A percentile compares a stretch with the other conserved stretches of the same genome.
Evolutionary conservation across 2,888 invertebrate species (phyloP).

Genomic region (Rhodophaea formosa): DNA sequence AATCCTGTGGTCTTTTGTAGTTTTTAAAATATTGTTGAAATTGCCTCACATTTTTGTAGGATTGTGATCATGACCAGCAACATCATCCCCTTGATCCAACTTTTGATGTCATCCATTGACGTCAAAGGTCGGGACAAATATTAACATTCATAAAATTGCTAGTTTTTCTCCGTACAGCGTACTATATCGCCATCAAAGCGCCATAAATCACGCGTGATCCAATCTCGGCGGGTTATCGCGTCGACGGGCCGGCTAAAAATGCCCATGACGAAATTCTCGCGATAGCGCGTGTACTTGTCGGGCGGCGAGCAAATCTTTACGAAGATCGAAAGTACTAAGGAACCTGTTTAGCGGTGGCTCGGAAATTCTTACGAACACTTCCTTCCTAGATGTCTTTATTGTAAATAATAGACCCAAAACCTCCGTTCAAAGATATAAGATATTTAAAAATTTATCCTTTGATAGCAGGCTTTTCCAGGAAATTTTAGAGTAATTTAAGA

Average conservation of each 20-base stretch:
- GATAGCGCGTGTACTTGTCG: conserved; percentile 22
- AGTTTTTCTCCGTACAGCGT: conserved; percentile 24
- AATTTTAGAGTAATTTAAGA: no score
- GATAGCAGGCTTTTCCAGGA: no score
- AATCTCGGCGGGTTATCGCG: conserved; percentile 41
- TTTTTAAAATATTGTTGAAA: no score
- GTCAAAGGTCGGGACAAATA: not conserved
- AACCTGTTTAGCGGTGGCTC: not conserved
- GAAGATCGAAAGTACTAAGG: not conserved
- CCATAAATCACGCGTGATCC: conserved; percentile 43
- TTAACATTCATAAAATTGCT: not conserved
- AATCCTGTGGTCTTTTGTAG: no score
- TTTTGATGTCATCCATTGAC: not conserved
- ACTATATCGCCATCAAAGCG: conserved; percentile 9
- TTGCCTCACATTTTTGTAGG: no score
- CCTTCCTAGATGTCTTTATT: not conserved
- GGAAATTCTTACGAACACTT: not conserved
- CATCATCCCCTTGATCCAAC: not conserved
- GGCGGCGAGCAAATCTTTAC: not conserved
- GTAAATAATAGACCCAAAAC: not conserved
- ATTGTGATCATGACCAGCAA: not conserved
- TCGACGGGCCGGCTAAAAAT: conserved; percentile 41
- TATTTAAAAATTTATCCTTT: no score
- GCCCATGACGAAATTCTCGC: conserved; percentile 33
- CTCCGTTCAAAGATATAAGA: no score